These are phyloP conservation scores for Dicroscelio sp. DNA, from an alignment of 2,888 invertebrate genomes.

Conservation along the genomic window DNA sequence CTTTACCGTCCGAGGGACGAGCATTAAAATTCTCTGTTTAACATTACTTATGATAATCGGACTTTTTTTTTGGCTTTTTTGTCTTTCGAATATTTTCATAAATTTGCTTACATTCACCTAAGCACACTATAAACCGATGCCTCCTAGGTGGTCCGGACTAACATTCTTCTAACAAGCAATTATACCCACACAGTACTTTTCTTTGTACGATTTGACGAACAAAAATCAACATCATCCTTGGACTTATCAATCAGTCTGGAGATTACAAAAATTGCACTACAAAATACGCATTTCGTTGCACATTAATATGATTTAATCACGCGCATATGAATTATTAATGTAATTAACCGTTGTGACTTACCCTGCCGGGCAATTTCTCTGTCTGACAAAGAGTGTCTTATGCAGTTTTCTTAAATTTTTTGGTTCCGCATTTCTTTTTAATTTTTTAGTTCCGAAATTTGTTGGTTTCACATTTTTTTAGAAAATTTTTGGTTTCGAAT, in stretches of 20 bases:
- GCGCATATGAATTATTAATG: conserved; percentile 55
- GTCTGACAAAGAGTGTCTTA: no score
- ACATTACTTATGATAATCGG: no score
- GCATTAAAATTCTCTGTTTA: no score
- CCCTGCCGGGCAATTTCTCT: no score
- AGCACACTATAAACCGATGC: neutral
- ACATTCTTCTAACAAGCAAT: conserved; percentile 37
- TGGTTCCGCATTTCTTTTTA: no score
- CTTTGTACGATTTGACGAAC: conserved; percentile 44
- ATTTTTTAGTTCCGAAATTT: no score
- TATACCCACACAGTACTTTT: conserved; percentile 51
- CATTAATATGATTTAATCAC: conserved; percentile 56
- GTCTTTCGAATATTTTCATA: neutral
- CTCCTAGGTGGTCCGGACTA: conserved; percentile 49
- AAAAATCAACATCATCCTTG: conserved; percentile 1
- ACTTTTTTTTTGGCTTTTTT: no score
- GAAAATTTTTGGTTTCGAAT: no score
- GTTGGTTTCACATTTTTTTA: no score
- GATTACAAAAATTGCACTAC: conserved; percentile 35
- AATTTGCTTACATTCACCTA: neutral
- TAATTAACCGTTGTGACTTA: conserved; percentile 57
- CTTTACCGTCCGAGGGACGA: no score
- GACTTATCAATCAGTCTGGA: conserved; percentile 73
- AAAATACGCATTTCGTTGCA: conserved; percentile 22
- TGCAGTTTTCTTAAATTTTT: no score